Conservation (phyloP, 2,888 invertebrate species). For the Graphium colonna region DNA sequence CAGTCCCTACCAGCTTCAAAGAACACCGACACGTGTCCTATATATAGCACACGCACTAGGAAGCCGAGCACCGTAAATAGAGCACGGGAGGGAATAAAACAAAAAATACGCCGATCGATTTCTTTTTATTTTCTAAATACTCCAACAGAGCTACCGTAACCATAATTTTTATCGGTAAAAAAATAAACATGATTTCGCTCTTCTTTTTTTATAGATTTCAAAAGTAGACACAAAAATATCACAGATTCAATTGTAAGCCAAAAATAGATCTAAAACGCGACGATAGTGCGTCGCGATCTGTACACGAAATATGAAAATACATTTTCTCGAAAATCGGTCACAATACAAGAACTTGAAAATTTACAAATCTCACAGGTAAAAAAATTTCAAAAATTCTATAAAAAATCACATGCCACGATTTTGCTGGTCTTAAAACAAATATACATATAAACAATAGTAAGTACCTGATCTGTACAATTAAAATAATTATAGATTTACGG, state of each 20-base stretch:
- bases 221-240: constrained; percentile 48
- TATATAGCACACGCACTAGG: constrained; percentile 34
- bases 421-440: constrained; percentile 18
- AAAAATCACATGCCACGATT: constrained; percentile 21
- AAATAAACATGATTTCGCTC: constrained; percentile 51
- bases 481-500: constrained; percentile 64
- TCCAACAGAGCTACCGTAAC: constrained; percentile 52
- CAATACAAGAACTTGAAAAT: constrained; percentile 57
- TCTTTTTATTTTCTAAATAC: constrained; percentile 72
- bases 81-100: constrained; percentile 35
- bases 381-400: constrained; percentile 49
- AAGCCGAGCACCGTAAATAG: constrained; percentile 16
- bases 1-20: constrained; percentile 36
- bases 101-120: constrained; percentile 36
- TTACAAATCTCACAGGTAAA: constrained; percentile 53
- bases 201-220: constrained; percentile 56
- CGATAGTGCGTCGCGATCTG: constrained; percentile 58
- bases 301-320: constrained; percentile 70
- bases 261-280: constrained; percentile 54
- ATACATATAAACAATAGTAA: constrained; percentile 17
- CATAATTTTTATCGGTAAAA: constrained; percentile 64
- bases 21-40: constrained; percentile 32
- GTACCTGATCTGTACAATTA: constrained; percentile 40
- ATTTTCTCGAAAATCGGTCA: constrained; percentile 55
- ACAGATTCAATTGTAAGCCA: constrained; percentile 52